These are phyloP conservation scores for Hylaeus volcanicus DNA, from an alignment of 1,140 invertebrate genomes.

Conservation along the genomic window DNA sequence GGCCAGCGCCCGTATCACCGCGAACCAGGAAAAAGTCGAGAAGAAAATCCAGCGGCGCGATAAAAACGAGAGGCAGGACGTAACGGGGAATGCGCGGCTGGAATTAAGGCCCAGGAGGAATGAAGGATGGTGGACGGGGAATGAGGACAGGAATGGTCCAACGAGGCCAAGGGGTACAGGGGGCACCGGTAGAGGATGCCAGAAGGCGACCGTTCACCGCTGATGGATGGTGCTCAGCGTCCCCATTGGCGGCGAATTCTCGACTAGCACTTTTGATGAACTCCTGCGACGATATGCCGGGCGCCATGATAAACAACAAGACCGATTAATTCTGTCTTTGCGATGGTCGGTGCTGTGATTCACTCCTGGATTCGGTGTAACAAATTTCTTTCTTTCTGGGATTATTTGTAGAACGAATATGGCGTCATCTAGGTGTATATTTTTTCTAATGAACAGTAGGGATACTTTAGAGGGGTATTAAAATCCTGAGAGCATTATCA, in stretches of 20 bases:
- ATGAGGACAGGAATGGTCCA: constrained; percentile 66
- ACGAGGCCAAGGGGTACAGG: constrained; percentile 40
- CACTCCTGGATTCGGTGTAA: too few species aligned
- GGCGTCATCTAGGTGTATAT: too few species aligned
- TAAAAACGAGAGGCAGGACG: constrained; percentile 41
- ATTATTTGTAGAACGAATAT: too few species aligned
- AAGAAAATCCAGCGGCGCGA: constrained; percentile 31
- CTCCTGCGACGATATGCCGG: background rate
- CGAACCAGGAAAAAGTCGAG: constrained; percentile 19
- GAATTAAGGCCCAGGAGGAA: constrained; percentile 67
- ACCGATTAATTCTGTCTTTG: background rate
- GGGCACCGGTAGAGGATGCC: constrained; percentile 64
- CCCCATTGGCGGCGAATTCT: constrained; percentile 63
- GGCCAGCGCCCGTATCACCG: background rate
- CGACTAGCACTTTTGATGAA: constrained; percentile 12
- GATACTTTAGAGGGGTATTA: too few species aligned
- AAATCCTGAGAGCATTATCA: too few species aligned
- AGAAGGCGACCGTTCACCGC: constrained; percentile 68
- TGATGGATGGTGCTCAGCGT: constrained; percentile 70
- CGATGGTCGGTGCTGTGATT: too few species aligned
- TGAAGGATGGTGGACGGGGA: constrained; percentile 64
- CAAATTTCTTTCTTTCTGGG: too few species aligned
- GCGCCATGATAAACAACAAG: background rate
- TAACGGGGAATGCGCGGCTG: constrained; percentile 62
- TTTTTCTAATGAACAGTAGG: too few species aligned